Percentiles rank a stretch among this genome's conserved stretches.
Evolutionary conservation across 2,113 vertebrate genomes (phyloP).

Genomic region (Eonycteris spelaea): DNA sequence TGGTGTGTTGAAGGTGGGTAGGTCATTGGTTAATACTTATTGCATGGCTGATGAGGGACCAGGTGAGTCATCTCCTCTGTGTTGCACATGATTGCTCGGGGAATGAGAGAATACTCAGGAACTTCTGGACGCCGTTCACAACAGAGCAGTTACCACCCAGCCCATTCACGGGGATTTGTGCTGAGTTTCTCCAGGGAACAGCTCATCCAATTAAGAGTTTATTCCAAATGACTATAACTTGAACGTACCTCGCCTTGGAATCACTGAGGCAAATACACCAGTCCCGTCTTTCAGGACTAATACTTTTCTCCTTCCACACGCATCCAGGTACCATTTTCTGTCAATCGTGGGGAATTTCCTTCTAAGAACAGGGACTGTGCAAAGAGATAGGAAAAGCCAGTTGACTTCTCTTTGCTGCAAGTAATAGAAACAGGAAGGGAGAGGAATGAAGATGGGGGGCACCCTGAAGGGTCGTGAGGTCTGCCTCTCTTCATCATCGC

Average conservation of each 20-base stretch:
- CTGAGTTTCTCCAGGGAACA: slow-evolving; percentile 36
- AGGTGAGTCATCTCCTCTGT: slow-evolving; percentile 28
- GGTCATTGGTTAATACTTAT: background rate
- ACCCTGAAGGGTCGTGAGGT: slow-evolving; percentile 23
- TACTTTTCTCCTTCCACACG: background rate
- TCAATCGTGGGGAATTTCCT: background rate
- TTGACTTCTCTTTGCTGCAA: slow-evolving; percentile 33
- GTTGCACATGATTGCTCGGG: background rate
- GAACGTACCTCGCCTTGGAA: background rate
- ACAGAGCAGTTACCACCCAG: slow-evolving; percentile 45
- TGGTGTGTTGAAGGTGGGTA: background rate
- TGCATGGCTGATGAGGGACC: background rate
- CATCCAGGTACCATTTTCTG: background rate
- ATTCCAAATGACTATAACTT: background rate
- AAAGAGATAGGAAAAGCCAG: background rate
- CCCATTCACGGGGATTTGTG: background rate
- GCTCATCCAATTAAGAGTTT: slow-evolving; percentile 56
- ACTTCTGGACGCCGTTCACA: slow-evolving; percentile 15
- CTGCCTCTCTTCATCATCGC: slow-evolving; percentile 64
- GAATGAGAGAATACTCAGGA: slow-evolving; percentile 32
- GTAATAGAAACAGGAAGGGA: slow-evolving; percentile 44
- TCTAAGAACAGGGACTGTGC: background rate
- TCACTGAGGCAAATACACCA: background rate
- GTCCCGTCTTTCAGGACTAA: background rate
- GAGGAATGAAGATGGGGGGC: slow-evolving; percentile 38